phyloP scores from a whole-genome alignment of 2,113 vertebrate species.

The Bufo bufo region DNA sequence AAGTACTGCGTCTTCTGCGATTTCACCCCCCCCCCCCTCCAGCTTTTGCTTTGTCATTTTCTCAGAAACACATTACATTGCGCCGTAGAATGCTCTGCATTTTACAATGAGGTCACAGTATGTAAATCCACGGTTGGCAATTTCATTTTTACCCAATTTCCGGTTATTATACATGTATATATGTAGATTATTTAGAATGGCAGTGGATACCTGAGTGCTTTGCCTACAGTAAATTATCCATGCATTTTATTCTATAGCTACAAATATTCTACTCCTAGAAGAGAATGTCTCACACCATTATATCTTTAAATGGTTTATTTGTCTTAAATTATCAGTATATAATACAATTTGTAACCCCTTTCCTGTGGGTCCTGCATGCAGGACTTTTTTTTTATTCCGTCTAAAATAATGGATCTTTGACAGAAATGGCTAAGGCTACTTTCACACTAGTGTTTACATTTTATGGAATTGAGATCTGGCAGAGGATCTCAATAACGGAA shows the following conservation, averaged over 20 bases:
- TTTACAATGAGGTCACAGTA: constrained; percentile 32
- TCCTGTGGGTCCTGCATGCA: neutral
- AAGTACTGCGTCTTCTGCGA: neutral
- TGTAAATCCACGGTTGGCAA: constrained; percentile 10
- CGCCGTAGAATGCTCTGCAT: neutral
- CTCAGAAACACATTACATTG: constrained; percentile 19
- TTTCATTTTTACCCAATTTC: neutral
- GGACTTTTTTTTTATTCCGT: too few relatives aligned
- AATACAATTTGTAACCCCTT: neutral
- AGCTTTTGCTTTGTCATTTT: constrained; percentile 31
- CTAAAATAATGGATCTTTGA: too few relatives aligned
- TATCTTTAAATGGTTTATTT: neutral
- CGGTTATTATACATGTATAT: neutral
- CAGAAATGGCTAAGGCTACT: too few relatives aligned
- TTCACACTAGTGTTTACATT: too few relatives aligned
- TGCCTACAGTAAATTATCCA: neutral
- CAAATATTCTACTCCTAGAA: neutral
- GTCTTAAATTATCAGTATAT: neutral
- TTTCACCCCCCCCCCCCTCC: neutral
- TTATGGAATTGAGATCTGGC: too few relatives aligned
- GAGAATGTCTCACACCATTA: neutral
- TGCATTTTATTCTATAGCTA: neutral
- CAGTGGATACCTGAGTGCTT: neutral
- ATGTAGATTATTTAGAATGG: neutral
- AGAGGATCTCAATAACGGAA: too few relatives aligned